Evolutionary conservation across 2,113 vertebrate genomes (phyloP).

Genomic region (Grantiella picta): DNA sequence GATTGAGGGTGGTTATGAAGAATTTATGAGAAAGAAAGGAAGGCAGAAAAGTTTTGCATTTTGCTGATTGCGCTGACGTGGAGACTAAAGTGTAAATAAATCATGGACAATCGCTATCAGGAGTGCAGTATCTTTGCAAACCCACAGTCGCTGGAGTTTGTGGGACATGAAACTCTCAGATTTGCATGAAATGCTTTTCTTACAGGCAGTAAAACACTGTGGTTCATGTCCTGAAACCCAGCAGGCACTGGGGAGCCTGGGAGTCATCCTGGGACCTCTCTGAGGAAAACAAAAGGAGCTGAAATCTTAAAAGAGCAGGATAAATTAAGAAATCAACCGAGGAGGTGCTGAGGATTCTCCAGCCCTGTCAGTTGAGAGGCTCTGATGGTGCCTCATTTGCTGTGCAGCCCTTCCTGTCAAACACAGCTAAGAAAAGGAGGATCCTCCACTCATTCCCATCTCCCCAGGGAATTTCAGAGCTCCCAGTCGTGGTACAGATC

Average conservation of each 20-base stretch:
- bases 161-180: neutral
- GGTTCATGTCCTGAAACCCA: neutral
- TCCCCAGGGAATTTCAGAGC: neutral
- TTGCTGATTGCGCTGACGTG: neutral
- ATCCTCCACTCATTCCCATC: neutral
- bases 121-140: neutral
- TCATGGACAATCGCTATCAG: neutral
- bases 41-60: neutral
- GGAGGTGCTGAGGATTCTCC: neutral
- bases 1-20: neutral
- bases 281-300: neutral
- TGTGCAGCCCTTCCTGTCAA: neutral
- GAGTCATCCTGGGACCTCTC: neutral
- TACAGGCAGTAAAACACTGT: neutral
- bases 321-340: neutral
- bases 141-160: neutral
- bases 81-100: slow-evolving; percentile 17
- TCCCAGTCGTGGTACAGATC: fast-evolving
- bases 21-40: slow-evolving; percentile 4
- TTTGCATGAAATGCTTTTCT: neutral
- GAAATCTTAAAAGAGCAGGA: neutral
- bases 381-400: fast-evolving
- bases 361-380: neutral
- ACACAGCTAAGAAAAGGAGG: neutral
- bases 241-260: neutral